Conservation (phyloP, 2,113 vertebrate species). For the Macquaria australasica region DNA sequence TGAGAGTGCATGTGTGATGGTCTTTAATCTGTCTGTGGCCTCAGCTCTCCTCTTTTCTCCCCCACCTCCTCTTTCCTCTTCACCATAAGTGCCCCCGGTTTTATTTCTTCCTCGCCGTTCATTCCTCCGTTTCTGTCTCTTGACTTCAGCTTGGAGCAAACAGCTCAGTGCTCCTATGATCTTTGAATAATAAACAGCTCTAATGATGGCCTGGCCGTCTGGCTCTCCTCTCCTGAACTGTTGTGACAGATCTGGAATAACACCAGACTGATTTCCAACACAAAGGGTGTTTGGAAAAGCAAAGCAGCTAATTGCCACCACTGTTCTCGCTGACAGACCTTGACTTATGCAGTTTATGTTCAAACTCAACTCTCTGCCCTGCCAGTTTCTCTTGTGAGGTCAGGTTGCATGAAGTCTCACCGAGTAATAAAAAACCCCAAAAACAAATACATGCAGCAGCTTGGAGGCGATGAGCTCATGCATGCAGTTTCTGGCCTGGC, state of each 20-base stretch:
- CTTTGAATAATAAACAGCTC: slow-evolving; percentile 45
- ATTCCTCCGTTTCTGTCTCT: not conserved
- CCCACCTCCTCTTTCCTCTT: slow-evolving; percentile 4
- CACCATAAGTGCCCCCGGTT: slow-evolving; percentile 10
- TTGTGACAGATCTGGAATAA: slow-evolving; percentile 60
- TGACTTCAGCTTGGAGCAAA: not conserved
- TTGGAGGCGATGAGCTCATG: slow-evolving; percentile 66
- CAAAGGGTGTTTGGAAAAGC: slow-evolving; percentile 56
- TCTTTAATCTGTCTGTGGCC: slow-evolving; percentile 42
- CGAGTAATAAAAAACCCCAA: slow-evolving; percentile 30
- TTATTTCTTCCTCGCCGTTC: slow-evolving; percentile 21
- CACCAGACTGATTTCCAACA: slow-evolving; percentile 27
- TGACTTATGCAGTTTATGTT: slow-evolving; percentile 27
- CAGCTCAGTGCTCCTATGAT: not conserved
- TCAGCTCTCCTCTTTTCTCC: not conserved
- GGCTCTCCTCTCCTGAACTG: slow-evolving; percentile 42
- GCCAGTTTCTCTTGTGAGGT: slow-evolving; percentile 52
- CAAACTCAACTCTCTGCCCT: slow-evolving; percentile 8
- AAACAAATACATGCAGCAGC: slow-evolving; percentile 52
- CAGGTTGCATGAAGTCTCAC: slow-evolving; percentile 48
- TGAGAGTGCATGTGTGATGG: slow-evolving; percentile 4
- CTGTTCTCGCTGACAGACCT: slow-evolving; percentile 49
- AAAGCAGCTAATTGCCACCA: slow-evolving; percentile 54
- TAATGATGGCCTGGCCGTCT: slow-evolving; percentile 3
- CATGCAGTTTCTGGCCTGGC: slow-evolving; percentile 22